phyloP scores from a whole-genome alignment of 2,113 vertebrate species.

The Cnemophilus loriae region DNA sequence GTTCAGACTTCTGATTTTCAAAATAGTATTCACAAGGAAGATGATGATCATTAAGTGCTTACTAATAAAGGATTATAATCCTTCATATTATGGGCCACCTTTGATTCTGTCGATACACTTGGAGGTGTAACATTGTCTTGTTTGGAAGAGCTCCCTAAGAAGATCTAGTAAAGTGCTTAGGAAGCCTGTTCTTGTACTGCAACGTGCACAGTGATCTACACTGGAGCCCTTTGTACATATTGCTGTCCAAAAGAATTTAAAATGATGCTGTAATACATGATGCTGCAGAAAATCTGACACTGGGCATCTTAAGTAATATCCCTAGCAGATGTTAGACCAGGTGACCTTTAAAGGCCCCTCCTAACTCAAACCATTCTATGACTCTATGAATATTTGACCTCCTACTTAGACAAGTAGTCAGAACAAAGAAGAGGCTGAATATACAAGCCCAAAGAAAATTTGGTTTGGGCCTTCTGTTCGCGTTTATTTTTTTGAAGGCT shows the following conservation, averaged over 20 bases:
- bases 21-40: background rate
- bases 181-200: background rate
- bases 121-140: background rate
- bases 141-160: background rate
- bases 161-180: background rate
- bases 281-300: background rate
- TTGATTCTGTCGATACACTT: background rate
- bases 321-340: background rate
- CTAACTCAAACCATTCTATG: background rate
- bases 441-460: background rate
- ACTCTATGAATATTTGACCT: background rate
- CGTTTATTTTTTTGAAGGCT: background rate
- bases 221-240: background rate
- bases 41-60: background rate
- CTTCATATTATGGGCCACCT: background rate
- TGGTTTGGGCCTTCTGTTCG: rapidly evolving
- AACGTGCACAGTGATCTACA: background rate
- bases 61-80: background rate
- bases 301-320: background rate
- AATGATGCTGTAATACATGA: background rate
- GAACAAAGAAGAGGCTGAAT: background rate
- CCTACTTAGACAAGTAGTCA: background rate
- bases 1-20: background rate
- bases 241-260: background rate
- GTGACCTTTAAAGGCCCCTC: background rate